Evolutionary conservation across 2,113 vertebrate species (phyloP).

Genomic region (Barnardius zonarius): DNA sequence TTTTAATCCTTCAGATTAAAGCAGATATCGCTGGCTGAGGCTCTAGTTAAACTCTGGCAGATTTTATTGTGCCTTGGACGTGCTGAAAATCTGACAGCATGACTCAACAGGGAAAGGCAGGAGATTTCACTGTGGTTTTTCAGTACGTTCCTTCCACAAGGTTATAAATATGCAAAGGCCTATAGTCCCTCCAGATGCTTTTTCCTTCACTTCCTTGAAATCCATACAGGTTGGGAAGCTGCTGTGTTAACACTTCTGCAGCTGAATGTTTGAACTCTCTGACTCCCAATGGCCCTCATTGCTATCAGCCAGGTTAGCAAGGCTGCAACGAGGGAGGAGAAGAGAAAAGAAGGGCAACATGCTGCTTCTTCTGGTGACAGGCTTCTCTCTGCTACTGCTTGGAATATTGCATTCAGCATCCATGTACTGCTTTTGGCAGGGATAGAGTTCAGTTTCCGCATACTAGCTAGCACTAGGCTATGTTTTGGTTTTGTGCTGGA

Average conservation of each 20-base stretch:
- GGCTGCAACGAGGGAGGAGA: neutral
- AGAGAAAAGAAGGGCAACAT: neutral
- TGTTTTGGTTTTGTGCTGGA: neutral
- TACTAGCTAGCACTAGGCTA: no score
- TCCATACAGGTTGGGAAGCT: neutral
- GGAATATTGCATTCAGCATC: neutral
- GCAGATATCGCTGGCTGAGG: neutral
- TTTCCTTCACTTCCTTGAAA: neutral
- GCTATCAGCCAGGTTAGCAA: neutral
- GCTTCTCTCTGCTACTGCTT: neutral
- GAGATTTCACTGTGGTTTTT: neutral
- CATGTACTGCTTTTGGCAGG: neutral
- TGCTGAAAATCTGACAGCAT: neutral
- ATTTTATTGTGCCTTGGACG: neutral
- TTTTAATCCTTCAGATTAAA: slow-evolving; percentile 10
- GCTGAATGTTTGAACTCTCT: neutral
- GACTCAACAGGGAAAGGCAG: neutral
- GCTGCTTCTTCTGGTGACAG: neutral
- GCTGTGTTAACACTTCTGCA: neutral
- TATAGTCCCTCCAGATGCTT: accelerated
- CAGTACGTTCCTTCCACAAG: neutral
- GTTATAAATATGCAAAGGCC: neutral
- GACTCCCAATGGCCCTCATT: neutral
- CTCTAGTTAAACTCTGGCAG: neutral
- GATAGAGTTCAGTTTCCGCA: neutral